Base-by-base conservation (phyloP, 2,113 vertebrate genomes). In the Salvator merianae region DNA sequence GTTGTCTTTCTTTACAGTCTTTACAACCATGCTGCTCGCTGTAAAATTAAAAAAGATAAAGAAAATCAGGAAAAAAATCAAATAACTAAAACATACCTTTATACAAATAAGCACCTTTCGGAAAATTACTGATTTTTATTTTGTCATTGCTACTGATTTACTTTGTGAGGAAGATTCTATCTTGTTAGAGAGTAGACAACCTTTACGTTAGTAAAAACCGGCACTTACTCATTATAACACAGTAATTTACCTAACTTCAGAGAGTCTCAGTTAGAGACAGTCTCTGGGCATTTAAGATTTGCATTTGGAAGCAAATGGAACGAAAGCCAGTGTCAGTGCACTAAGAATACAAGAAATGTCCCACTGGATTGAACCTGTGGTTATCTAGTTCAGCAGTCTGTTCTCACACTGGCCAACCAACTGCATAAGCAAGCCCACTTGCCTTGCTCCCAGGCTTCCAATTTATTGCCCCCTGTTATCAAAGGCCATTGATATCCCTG, bases 161-260 rank as follows among this genome's bases (percentile, higher is more conserved):
- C 77, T 84, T 24, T 77, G 66, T 40, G 28, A 59, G 28, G 36
- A 59, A 43, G 38, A 8, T 38, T 79, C 66, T 40, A 1, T 68
- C 8, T n/a, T 77, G 1, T 55, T 38, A 75, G 28, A 12, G 12
- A 77, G 70, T 77, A 73, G 47, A 50, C n/a, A 78, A 3, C 1
- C 63, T 50, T n/a, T 34, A 85, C 34, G 62, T 62, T 20, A 38
- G 36, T 62, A 20, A 7, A 18, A 2, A 12, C 34, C 68, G 7
- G 4, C 28, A 65, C 38, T 6, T 36, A n/a, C 65, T 13, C 22
- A 38, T 78, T 78, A 71, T 12, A 77, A 6, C 10, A 28, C 2
- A 30, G 30, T 75, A 13, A 74, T 3, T 77, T 87, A 68, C 71
- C 84, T 75, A 36, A 34, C 26, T 70, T 85, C 70, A 87, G 34